Evolutionary conservation across 2,113 vertebrate genomes (phyloP), one percentile per base, ranked within the genome.

Genomic region (Carassius carassius): DNA sequence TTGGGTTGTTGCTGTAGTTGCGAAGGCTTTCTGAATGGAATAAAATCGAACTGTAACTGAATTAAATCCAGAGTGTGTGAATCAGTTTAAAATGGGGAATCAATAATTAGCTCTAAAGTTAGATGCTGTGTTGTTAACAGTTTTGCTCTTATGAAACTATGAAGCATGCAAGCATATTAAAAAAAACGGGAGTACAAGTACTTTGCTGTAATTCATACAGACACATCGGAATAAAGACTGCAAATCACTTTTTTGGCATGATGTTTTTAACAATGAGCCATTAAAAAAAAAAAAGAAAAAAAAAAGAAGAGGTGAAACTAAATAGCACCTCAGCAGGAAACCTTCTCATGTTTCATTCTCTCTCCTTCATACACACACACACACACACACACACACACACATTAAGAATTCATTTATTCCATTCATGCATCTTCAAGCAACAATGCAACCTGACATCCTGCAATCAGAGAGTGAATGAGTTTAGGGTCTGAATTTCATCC

Each of bases 371-470:
- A 41, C 37, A 41, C 37, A 41, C 41, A 41, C 37, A 37, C 37
- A 41, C 41, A 78, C 76, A 25, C 37, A 37, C 37, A 41, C 41
- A 78, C 76, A 25, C 17, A 73, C 76, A 51, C 62, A 69, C 51
- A 63, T 65, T 76, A 84, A 63, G 62, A 63, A 84, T 84, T 75
- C 37, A 75, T 76, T 76, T 76, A 77, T 76, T 76, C 82, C 73
- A 84, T 84, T 75, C 56, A 84, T 75, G 49, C 73, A 84, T 76
- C 56, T 76, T 76, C 79, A 81, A 81, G 25, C 79, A 81, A 81
- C 79, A 81, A 81, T 69, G 79, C 79, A 49, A 69, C 79, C 79
- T 54, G 79, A 81, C 79, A 81, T 81, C 44, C 62, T 81, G 63
- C 79, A 69, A 81, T 81, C 79, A 81, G 41, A 81, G 60, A 51